Percentiles rank a stretch among this genome's conserved stretches.
Conservation (phyloP, 2,797 vertebrate species). For the Caiman crocodilus region DNA sequence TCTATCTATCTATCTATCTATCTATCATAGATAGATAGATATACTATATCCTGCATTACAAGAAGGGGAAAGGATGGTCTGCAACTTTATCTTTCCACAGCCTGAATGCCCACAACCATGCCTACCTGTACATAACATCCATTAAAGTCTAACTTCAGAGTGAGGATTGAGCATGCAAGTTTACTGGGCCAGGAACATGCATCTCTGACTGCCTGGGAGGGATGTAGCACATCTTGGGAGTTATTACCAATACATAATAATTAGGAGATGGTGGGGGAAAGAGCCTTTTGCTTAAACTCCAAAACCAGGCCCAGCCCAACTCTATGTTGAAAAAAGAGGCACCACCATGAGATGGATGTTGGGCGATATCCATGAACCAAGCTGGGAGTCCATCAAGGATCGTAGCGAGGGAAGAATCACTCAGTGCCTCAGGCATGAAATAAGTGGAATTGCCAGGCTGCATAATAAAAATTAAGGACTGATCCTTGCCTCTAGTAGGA, state of each 20-base stretch:
- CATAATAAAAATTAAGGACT: background rate
- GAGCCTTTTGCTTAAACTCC: background rate
- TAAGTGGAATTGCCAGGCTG: background rate
- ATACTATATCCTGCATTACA: background rate
- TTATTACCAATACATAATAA: background rate
- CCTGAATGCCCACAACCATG: background rate
- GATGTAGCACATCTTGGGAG: background rate
- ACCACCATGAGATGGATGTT: background rate
- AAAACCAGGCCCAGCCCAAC: background rate
- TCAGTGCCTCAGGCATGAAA: background rate
- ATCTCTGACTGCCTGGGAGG: background rate
- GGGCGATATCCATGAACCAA: background rate
- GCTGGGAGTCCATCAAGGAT: background rate
- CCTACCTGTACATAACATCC: accelerated
- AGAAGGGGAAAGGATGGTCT: accelerated
- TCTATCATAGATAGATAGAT: no score
- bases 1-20: no score
- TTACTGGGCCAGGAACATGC: background rate
- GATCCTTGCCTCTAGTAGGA: background rate
- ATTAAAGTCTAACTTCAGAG: background rate
- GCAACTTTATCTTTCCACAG: background rate
- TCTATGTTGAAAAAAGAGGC: background rate
- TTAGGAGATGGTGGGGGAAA: background rate
- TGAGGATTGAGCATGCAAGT: background rate
- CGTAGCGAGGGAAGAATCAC: background rate